These are phyloP conservation scores for Meleagris gallopavo DNA, from an alignment of 2,113 vertebrate species.

Conservation along the genomic window DNA sequence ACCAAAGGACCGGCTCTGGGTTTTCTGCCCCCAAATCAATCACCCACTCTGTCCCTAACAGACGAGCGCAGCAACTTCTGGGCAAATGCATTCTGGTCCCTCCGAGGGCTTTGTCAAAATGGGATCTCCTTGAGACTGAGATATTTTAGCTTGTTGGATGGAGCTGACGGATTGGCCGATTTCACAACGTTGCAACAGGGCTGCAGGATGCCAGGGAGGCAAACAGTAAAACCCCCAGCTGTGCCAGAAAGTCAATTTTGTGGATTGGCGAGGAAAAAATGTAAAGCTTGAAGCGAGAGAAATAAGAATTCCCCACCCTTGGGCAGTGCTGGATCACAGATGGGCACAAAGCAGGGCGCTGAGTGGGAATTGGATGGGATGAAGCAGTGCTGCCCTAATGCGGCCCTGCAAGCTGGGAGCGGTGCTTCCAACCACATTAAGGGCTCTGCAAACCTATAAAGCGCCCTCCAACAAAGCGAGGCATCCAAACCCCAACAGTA, in stretches of 20 bases:
- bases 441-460: slow-evolving; percentile 77
- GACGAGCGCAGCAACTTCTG: not conserved
- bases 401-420: slow-evolving; percentile 71
- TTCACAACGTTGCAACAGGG: too few relatives aligned
- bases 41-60: not conserved
- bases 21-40: slow-evolving; percentile 27
- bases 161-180: not conserved
- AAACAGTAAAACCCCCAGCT: not conserved
- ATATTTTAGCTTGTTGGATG: not conserved
- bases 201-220: too few relatives aligned
- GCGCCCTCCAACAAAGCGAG: slow-evolving; percentile 58
- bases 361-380: slow-evolving; percentile 74
- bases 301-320: slow-evolving; percentile 50
- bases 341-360: too few relatives aligned
- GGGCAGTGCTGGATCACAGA: too few relatives aligned
- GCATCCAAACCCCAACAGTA: slow-evolving; percentile 7
- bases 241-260: not conserved
- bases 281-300: slow-evolving; percentile 73
- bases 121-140: not conserved
- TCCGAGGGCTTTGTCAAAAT: not conserved
- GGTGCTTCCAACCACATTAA: slow-evolving; percentile 72
- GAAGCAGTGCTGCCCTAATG: slow-evolving; percentile 74
- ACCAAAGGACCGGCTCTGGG: not conserved
- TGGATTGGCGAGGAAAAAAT: slow-evolving; percentile 39
- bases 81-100: not conserved